Conservation (phyloP, 2,888 invertebrate genomes). For the Andrena hattorfiana region DNA sequence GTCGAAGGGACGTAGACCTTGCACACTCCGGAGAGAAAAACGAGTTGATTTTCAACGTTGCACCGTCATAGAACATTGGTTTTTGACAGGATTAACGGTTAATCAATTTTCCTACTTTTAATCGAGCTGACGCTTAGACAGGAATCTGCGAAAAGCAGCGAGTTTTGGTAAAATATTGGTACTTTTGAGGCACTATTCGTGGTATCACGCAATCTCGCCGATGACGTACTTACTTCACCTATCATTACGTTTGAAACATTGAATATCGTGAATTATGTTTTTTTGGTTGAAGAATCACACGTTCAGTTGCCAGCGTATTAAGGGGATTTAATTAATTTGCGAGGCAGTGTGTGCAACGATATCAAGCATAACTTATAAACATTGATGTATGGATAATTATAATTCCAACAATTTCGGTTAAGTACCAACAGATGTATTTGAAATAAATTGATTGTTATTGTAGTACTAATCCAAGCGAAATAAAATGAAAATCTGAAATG, state of each 20-base stretch:
- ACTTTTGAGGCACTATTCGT: too few relatives aligned
- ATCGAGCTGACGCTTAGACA: too few relatives aligned
- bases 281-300: not conserved
- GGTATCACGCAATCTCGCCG: too few relatives aligned
- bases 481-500: not conserved
- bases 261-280: too few relatives aligned
- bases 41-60: not conserved
- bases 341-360: too few relatives aligned
- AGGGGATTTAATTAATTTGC: not conserved
- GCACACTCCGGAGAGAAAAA: not conserved
- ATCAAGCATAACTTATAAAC: not conserved
- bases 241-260: not conserved
- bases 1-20: not conserved
- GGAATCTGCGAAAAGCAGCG: too few relatives aligned
- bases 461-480: not conserved
- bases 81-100: not conserved
- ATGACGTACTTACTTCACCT: not conserved
- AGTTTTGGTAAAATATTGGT: too few relatives aligned
- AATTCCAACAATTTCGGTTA: not conserved
- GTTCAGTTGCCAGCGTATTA: not conserved
- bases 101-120: not conserved
- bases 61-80: not conserved
- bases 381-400: not conserved
- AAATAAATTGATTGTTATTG: too few relatives aligned
- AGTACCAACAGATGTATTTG: too few relatives aligned